Evolutionary conservation across 2,113 vertebrate species (phyloP), one percentile per base, ranked within the genome.

Genomic region (Tretioscincus oriximinensis): DNA sequence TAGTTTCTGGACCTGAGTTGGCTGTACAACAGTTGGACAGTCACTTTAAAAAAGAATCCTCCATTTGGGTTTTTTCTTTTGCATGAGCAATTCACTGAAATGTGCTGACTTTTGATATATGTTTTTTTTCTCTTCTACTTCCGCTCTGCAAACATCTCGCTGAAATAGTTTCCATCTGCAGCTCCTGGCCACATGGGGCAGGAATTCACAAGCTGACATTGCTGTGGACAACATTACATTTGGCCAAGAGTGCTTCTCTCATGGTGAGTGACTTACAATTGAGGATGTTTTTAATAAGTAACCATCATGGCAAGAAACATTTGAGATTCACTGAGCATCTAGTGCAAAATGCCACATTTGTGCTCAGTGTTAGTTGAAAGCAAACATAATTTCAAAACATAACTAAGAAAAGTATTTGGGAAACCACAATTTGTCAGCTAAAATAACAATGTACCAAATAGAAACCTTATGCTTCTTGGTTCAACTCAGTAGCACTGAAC

Each of bases 211-310:
- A 67, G 96, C 96, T 82, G 96, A 97, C 82, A 89, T 98, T 35
- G 96, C 96, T 66, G 24, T 98, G 0, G 97, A 98, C 92, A 94
- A 97, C 45, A 94, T 98, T 71, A 95, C 97, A 0, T 87, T 98
- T 80, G 96, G 95, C 79, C 93, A 94, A 49, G 89, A 95, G 73
- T 98, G 97, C 92, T 97, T 96, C 78, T 72, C 86, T 64, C 86
- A 93, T 2, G 96, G 97, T 98, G 84, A 94, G 93, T 68, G 24
- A 77, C 67, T 76, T 58, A 72, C 14, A 22, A 41, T 77, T 41
- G 51, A 85, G 22, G 4, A 41, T 70, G 11, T 29, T 9, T 61
- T 3, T 1, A 9, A 31, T 11, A 1, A 1, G 7, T 54, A 70
- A 76, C 63, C 14, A 73, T 2, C 47, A 81, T 80, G 49, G 26